phyloP scores from a whole-genome alignment of 2,888 invertebrate species.

The Pocota personata region DNA sequence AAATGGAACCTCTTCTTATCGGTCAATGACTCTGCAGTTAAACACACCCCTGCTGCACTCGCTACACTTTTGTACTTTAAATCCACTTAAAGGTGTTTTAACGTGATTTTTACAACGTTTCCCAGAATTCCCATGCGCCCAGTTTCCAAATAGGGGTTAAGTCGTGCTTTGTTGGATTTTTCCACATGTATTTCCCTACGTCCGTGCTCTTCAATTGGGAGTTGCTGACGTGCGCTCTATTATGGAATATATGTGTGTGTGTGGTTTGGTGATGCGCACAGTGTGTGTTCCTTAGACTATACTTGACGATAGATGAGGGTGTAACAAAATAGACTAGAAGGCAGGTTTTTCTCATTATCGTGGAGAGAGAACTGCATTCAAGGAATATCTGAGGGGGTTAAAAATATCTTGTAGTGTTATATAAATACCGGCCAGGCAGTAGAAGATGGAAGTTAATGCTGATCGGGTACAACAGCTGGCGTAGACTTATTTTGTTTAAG shows the following conservation, averaged over 20 bases:
- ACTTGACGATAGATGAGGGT: conserved; percentile 20
- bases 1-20: conserved; percentile 17
- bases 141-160: conserved; percentile 41
- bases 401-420: conserved; percentile 36
- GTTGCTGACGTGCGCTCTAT: conserved; percentile 3
- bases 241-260: not conserved
- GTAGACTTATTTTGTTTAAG: not conserved
- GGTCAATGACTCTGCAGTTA: conserved; percentile 30
- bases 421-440: conserved; percentile 12
- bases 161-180: not conserved
- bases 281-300: not conserved
- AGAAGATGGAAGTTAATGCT: conserved; percentile 25
- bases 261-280: not conserved
- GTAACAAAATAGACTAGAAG: conserved; percentile 19
- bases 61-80: conserved; percentile 10
- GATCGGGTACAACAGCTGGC: conserved; percentile 34
- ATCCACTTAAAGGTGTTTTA: conserved; percentile 36
- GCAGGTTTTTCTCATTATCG: not conserved
- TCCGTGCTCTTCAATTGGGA: not conserved
- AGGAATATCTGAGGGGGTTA: conserved; percentile 4
- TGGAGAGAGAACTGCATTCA: not conserved
- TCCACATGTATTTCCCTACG: conserved; percentile 4
- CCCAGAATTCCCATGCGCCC: conserved; percentile 5
- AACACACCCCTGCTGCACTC: conserved; percentile 2
- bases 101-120: conserved; percentile 31